Conservation (phyloP, 2,888 invertebrate genomes). For the Harpagoxenus sublaevis region DNA sequence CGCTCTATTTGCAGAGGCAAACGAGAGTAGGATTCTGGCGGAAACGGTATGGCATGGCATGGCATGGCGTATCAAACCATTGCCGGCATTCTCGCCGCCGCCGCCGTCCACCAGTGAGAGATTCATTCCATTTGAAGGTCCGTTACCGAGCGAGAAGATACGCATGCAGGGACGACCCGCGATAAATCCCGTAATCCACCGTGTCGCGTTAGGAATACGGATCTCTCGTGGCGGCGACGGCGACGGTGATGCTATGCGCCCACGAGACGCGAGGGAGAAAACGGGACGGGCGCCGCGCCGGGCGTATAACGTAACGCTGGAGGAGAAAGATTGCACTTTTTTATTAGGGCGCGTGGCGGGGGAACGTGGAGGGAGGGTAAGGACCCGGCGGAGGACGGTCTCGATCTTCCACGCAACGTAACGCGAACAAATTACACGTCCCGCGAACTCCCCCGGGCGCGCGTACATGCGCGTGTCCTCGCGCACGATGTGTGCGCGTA, state of each 20-base stretch:
- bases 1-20: constrained; percentile 33
- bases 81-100: background rate
- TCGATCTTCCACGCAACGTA: constrained; percentile 77
- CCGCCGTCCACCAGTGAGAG: constrained; percentile 46
- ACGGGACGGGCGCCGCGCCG: background rate
- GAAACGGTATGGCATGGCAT: background rate
- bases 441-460: constrained; percentile 24
- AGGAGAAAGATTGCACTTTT: constrained; percentile 75
- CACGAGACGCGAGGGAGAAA: background rate
- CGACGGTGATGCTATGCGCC: constrained; percentile 36
- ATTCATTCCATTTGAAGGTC: constrained; percentile 63
- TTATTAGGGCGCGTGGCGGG: constrained; percentile 60
- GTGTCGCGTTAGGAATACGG: constrained; percentile 76
- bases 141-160: constrained; percentile 59
- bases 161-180: constrained; percentile 58
- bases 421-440: constrained; percentile 80
- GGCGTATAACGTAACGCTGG: constrained; percentile 17
- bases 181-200: constrained; percentile 78
- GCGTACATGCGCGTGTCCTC: constrained; percentile 15
- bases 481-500: constrained; percentile 14
- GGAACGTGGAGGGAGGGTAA: constrained; percentile 17
- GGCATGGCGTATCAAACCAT: constrained; percentile 11
- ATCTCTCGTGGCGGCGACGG: constrained; percentile 70
- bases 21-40: constrained; percentile 37
- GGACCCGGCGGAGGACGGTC: constrained; percentile 61